A percentile compares a stretch with the other conserved stretches of the same genome.
Evolutionary conservation across 2,113 vertebrate genomes (phyloP).

Genomic region (Clarias gariepinus): DNA sequence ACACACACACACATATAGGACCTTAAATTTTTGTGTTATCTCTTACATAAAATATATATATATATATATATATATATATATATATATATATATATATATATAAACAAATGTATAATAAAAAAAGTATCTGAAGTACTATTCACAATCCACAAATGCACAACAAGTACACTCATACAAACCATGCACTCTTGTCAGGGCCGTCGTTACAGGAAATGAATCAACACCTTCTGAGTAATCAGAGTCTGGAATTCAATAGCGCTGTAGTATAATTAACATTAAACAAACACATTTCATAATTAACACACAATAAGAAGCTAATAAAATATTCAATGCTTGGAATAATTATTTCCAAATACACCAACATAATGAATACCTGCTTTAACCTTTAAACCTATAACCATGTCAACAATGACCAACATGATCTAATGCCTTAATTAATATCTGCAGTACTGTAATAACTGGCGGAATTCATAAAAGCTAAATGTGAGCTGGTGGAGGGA

Average conservation of each 20-base stretch:
- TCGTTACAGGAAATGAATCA: not conserved
- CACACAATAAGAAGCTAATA: not conserved
- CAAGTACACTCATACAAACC: not conserved
- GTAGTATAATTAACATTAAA: not conserved
- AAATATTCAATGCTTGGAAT: not conserved
- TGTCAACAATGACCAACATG: not conserved
- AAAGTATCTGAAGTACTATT: too few species aligned
- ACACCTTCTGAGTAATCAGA: not conserved
- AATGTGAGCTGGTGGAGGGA: not conserved
- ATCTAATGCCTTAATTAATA: not conserved
- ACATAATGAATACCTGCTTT: not conserved
- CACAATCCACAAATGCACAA: not conserved
- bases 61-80: too few species aligned
- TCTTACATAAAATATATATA: too few species aligned
- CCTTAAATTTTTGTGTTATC: too few species aligned
- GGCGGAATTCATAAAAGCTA: not conserved
- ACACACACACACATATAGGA: too few species aligned
- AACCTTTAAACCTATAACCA: not conserved
- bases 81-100: too few species aligned
- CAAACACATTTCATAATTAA: not conserved
- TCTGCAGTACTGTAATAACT: not conserved
- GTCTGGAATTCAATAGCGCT: not conserved
- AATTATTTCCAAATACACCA: not conserved
- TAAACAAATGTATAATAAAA: too few species aligned
- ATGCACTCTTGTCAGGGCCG: not conserved